Conservation (phyloP, 2,888 invertebrate genomes). For the Venusia cambrica region DNA sequence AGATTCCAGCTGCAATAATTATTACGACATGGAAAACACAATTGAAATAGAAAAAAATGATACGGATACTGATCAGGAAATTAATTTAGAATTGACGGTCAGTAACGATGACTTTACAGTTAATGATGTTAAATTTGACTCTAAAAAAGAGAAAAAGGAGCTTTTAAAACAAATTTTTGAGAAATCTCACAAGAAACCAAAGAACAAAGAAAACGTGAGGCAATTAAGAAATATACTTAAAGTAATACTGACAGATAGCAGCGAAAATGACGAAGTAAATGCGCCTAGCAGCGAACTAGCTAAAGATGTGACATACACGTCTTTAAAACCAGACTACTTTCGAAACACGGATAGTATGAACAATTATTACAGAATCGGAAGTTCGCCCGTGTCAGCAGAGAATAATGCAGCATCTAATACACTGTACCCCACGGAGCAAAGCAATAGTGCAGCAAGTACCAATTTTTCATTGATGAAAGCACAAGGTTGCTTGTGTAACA, state of each 20-base stretch:
- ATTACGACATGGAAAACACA: slow-evolving; percentile 17
- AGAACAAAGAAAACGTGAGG: slow-evolving; percentile 42
- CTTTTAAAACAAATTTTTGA: slow-evolving; percentile 51
- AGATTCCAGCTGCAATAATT: slow-evolving; percentile 21
- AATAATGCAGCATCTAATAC: slow-evolving; percentile 19
- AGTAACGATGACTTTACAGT: slow-evolving; percentile 33
- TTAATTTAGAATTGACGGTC: slow-evolving; percentile 23
- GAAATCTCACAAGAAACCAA: slow-evolving; percentile 39
- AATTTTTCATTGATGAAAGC: slow-evolving; percentile 26
- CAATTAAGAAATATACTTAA: slow-evolving; percentile 47
- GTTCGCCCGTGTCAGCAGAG: slow-evolving; percentile 27
- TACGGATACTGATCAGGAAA: slow-evolving; percentile 30
- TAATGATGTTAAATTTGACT: slow-evolving; percentile 29
- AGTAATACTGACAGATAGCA: slow-evolving; percentile 52
- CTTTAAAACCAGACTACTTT: slow-evolving; percentile 43
- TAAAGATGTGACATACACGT: slow-evolving; percentile 44
- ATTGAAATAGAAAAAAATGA: slow-evolving; percentile 23
- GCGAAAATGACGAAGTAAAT: slow-evolving; percentile 39
- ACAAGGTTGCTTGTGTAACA: slow-evolving; percentile 47
- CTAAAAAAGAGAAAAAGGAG: slow-evolving; percentile 47
- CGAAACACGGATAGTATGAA: slow-evolving; percentile 49
- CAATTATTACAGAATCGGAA: slow-evolving; percentile 44
- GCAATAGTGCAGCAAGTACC: slow-evolving; percentile 33
- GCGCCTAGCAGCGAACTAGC: slow-evolving; percentile 36
- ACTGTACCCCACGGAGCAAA: slow-evolving; percentile 38